A percentile compares a stretch with the other conserved stretches of the same genome.
Evolutionary conservation across 1,140 invertebrate species (phyloP).

Genomic region (Acromyrmex heyeri): DNA sequence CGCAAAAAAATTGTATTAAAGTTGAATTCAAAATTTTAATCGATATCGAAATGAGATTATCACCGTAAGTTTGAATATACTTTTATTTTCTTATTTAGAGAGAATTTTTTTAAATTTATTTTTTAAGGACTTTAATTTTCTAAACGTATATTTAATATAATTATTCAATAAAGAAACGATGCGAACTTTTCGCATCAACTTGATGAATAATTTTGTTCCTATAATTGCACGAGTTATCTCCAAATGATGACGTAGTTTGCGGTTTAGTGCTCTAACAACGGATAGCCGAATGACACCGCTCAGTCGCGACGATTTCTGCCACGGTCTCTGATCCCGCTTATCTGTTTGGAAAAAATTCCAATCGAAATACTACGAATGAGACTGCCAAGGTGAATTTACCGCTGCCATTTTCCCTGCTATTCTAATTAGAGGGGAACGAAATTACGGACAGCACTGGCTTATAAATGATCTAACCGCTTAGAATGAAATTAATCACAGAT

Average conservation of each 20-base stretch:
- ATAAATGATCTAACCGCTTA: background rate
- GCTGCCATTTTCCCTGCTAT: background rate
- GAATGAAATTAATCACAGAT: background rate
- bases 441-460: background rate
- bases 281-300: conserved; percentile 46
- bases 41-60: background rate
- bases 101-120: background rate
- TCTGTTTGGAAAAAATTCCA: conserved; percentile 8
- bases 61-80: background rate
- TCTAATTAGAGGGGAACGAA: background rate
- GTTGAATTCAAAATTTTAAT: background rate
- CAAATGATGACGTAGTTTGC: background rate
- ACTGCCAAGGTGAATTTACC: conserved; percentile 5
- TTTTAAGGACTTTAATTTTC: background rate
- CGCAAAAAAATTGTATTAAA: background rate
- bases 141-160: background rate
- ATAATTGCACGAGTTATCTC: background rate
- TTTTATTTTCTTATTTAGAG: background rate
- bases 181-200: background rate
- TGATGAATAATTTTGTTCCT: conserved; percentile 11
- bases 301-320: conserved; percentile 53
- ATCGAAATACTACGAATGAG: background rate
- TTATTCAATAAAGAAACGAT: background rate
- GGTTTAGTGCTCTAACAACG: background rate
- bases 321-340: conserved; percentile 21